Conservation (phyloP, 1,140 invertebrate genomes). For the Tetranychus urticae region DNA sequence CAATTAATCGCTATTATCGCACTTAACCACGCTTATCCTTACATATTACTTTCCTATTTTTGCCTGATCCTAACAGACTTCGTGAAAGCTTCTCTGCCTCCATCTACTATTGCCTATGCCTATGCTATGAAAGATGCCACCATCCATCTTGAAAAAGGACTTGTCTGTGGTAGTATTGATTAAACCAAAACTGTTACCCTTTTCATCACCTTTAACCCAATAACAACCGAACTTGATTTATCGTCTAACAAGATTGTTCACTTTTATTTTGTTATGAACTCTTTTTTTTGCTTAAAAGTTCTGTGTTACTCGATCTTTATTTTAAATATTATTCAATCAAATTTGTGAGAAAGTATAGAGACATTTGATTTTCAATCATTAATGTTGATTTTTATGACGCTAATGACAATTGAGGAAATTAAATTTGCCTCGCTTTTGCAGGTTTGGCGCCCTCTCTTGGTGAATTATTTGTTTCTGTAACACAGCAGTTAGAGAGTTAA, state of each 20-base stretch:
- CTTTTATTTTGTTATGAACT: neutral
- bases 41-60: neutral
- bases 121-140: constrained; percentile 12
- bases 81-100: constrained; percentile 10
- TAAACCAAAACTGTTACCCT: constrained; percentile 14
- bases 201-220: constrained; percentile 14
- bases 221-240: neutral
- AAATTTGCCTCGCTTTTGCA: no score
- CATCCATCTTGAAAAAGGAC: constrained; percentile 13
- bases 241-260: neutral
- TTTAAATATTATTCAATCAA: neutral
- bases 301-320: neutral
- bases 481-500: no score
- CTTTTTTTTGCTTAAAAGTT: neutral
- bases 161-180: constrained; percentile 9
- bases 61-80: constrained; percentile 6
- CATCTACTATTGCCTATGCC: constrained; percentile 11
- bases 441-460: no score
- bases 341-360: neutral
- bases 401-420: no score
- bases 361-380: no score
- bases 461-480: no score
- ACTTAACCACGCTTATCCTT: neutral
- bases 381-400: no score
- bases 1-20: no score